Conservation (phyloP, 2,797 vertebrate genomes). For the Macropodus opercularis region DNA sequence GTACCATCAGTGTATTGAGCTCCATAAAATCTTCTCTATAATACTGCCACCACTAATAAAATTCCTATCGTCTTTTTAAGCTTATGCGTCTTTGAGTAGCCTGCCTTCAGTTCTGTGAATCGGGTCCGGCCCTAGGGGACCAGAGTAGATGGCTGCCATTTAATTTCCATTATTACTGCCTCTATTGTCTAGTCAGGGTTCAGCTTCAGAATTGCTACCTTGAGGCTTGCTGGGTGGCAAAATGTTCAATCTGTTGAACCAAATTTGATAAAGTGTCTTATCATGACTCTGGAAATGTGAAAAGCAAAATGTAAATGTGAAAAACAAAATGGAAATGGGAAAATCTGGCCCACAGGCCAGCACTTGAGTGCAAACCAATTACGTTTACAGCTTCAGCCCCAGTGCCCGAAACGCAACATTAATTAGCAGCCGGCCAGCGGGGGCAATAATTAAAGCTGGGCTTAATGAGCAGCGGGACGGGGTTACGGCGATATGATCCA, state of each 20-base stretch:
- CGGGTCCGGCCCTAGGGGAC: constrained; percentile 14
- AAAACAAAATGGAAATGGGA: constrained; percentile 47
- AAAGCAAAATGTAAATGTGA: constrained; percentile 44
- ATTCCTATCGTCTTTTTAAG: background rate
- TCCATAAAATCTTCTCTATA: background rate
- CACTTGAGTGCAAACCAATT: constrained; percentile 67
- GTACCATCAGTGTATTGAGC: constrained; percentile 71
- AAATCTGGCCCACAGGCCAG: constrained; percentile 41
- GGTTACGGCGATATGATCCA: constrained; percentile 62
- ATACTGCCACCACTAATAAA: background rate
- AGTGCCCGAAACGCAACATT: constrained; percentile 64
- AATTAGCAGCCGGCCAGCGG: constrained; percentile 63
- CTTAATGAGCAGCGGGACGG: constrained; percentile 61
- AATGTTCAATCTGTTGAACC: constrained; percentile 21
- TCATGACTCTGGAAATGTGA: constrained; percentile 29
- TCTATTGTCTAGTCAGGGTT: constrained; percentile 5
- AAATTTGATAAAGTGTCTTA: constrained; percentile 32
- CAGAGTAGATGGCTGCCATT: constrained; percentile 6
- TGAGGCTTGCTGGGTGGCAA: constrained; percentile 1
- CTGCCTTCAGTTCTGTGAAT: background rate
- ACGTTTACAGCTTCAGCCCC: constrained; percentile 60
- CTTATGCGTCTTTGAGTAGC: constrained; percentile 10
- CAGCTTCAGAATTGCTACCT: constrained; percentile 32
- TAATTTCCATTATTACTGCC: constrained; percentile 12
- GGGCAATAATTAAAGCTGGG: constrained; percentile 67